These are phyloP conservation scores for Suricata suricatta DNA, from an alignment of 2,113 vertebrate genomes.

Conservation along the genomic window DNA sequence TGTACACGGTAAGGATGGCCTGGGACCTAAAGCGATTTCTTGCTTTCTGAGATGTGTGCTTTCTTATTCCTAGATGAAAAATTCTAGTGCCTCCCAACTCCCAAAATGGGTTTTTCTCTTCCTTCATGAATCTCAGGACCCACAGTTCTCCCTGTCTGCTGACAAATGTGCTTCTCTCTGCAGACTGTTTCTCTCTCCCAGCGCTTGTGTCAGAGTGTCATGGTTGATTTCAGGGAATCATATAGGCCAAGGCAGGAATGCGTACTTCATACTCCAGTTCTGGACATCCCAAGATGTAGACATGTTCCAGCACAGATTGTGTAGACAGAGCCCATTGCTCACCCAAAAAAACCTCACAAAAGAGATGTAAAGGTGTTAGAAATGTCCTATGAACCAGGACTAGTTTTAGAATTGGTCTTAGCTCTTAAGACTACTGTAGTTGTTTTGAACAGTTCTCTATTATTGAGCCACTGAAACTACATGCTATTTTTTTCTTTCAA, in stretches of 20 bases:
- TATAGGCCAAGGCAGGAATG: neutral
- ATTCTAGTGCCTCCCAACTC: neutral
- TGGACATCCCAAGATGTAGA: neutral
- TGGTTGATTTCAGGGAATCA: neutral
- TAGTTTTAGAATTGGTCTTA: neutral
- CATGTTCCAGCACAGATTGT: neutral
- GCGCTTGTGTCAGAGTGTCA: neutral
- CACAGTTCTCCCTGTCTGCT: neutral
- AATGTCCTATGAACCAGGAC: neutral
- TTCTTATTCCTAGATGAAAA: slow-evolving; percentile 12
- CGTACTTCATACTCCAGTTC: neutral
- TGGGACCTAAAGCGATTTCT: neutral
- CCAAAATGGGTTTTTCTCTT: neutral
- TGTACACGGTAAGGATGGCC: neutral
- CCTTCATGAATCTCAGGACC: neutral
- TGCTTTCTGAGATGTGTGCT: neutral
- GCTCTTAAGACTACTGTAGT: neutral
- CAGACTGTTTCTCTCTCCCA: neutral
- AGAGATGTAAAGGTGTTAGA: neutral
- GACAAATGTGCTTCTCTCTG: neutral
- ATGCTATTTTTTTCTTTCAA: slow-evolving; percentile 37
- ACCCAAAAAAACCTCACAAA: neutral
- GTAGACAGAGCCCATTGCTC: neutral
- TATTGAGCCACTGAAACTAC: neutral
- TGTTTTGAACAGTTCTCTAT: neutral